Evolutionary conservation across 2,888 invertebrate genomes (phyloP).

Genomic region (Drosophila aldrichi): DNA sequence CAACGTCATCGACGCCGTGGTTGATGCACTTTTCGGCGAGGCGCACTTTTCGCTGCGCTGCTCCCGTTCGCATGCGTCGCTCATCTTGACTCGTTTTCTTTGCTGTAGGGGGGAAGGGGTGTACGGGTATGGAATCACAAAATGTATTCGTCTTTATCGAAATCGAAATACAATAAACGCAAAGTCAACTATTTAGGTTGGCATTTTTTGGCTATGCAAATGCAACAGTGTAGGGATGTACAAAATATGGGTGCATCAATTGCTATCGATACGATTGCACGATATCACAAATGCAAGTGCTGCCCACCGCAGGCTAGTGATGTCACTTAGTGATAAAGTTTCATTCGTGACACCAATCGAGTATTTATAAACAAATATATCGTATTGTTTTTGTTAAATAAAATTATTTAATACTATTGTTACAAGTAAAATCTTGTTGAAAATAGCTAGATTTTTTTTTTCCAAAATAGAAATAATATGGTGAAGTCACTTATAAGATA

Average conservation of each 20-base stretch:
- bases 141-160: constrained; percentile 51
- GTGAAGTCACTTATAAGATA: neutral
- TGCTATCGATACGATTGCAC: constrained; percentile 42
- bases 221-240: constrained; percentile 69
- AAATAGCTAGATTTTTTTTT: too few relatives aligned
- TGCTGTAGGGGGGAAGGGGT: constrained; percentile 21
- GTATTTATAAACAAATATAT: neutral
- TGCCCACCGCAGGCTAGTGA: constrained; percentile 24
- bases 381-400: neutral
- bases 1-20: constrained; percentile 63
- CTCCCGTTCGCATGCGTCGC: constrained; percentile 70
- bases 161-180: constrained; percentile 52
- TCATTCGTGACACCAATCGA: constrained; percentile 2
- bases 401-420: too few relatives aligned
- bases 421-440: neutral
- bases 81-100: constrained; percentile 46
- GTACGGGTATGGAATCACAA: constrained; percentile 38
- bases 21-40: constrained; percentile 66
- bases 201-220: constrained; percentile 67
- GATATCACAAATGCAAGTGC: constrained; percentile 30
- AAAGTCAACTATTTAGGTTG: constrained; percentile 67
- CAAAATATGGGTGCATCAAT: constrained; percentile 50
- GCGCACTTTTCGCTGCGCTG: constrained; percentile 72
- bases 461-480: neutral
- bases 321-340: neutral